Evolutionary conservation across 2,797 vertebrate genomes (phyloP), one percentile per base, ranked within the genome.

Genomic region (Crocodylus rhombifer): DNA sequence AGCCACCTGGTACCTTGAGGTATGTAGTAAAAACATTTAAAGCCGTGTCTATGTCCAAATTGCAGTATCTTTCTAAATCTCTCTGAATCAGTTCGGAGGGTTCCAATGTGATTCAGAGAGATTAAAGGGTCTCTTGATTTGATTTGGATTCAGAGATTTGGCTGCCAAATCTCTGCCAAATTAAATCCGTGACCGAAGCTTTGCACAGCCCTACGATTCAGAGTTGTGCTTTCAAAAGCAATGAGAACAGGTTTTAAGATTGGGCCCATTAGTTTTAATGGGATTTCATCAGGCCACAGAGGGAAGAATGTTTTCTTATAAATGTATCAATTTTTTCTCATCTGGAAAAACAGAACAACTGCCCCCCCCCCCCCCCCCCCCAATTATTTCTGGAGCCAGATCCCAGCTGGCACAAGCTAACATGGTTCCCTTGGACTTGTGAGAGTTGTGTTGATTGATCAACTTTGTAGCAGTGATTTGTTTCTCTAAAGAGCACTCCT

Each of bases 391-490:
- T 36, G 33, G 76, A 61, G 14, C 77, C 64, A 69, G 6, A 16
- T 71, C 82, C 80, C 56, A 57, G 73, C 33, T 83, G 18, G 56
- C 63, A 33, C 7, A 69, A 77, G 58, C 25, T 64, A 60, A 80
- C n/a, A 15, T 77, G 25, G 10, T 51, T 51, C 42, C 42, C 42
- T 51, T 51, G 42, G 42, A 51, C 10, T 51, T 51, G 42, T 51
- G 42, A 51, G 42, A 8, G n/a, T 80, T 83, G 33, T 58, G 3
- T 15, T 51, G 42, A 51, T 51, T 51, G 42, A 51, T 51, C 42
- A 51, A 51, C 77, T 91, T 61, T 87, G 56, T 80, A 23, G 25
- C 11, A 7, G n/a, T 87, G 21, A 83, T 87, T 74, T 85, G 25
- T 83, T 77, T 89, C 11, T 79, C 51, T 85, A 14, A 78, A 73